A percentile compares a stretch with the other conserved stretches of the same genome.
Evolutionary conservation across 2,888 invertebrate genomes (phyloP).

Genomic region (Pherbina coryleti): DNA sequence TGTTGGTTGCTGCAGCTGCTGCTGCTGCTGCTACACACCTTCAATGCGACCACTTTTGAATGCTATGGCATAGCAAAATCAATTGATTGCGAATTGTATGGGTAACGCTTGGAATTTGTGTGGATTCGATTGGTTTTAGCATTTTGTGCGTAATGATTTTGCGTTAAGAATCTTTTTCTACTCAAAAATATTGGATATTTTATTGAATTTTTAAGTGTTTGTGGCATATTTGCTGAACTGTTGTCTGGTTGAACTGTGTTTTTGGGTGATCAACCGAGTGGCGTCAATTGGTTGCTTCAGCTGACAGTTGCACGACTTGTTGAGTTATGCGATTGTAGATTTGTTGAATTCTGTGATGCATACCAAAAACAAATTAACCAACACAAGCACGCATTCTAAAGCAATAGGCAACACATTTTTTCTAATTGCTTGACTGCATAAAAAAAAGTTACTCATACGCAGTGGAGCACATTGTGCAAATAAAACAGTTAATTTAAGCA

Average conservation of each 20-base stretch:
- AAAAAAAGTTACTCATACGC: conserved; percentile 40
- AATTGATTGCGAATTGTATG: conserved; percentile 8
- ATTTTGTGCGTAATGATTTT: too few species aligned
- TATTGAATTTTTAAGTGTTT: too few species aligned
- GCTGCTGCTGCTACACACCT: conserved; percentile 1
- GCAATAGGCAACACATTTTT: not conserved
- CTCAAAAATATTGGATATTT: too few species aligned
- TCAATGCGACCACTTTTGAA: not conserved
- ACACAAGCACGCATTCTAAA: not conserved
- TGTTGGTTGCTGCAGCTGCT: not conserved
- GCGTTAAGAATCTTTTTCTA: too few species aligned
- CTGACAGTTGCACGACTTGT: not conserved
- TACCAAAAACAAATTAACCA: not conserved
- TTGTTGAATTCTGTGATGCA: not conserved
- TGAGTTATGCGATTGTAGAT: conserved; percentile 14
- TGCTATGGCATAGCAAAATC: not conserved
- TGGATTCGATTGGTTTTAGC: not conserved
- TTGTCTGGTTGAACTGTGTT: not conserved
- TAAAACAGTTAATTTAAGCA: too few species aligned
- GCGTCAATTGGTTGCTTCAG: conserved; percentile 8
- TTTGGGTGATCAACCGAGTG: not conserved
- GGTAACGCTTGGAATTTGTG: not conserved
- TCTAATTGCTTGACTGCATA: not conserved
- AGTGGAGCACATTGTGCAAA: not conserved
- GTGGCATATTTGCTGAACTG: too few species aligned